phyloP scores from a whole-genome alignment of 2,888 invertebrate genomes.

The Lithophane semibrunnea region DNA sequence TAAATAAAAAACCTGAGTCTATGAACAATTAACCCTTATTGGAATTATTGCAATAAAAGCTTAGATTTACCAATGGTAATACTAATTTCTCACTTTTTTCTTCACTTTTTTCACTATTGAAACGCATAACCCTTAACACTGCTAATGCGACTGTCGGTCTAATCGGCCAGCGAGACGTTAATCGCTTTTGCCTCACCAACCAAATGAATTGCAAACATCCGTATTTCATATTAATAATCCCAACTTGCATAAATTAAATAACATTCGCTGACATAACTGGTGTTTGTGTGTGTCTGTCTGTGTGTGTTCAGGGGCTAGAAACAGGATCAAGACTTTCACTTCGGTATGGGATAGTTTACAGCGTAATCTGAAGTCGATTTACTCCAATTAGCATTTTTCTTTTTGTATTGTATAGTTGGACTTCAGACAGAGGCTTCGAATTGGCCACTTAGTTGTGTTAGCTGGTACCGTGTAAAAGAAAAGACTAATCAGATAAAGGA shows the following conservation, averaged over 20 bases:
- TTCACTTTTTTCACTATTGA: too few species aligned
- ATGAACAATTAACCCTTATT: too few species aligned
- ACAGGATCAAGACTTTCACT: conserved; percentile 48
- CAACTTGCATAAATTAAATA: conserved; percentile 56
- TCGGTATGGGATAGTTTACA: conserved; percentile 10
- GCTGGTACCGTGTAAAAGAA: background rate
- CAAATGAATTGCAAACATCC: conserved; percentile 50
- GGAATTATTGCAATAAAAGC: background rate
- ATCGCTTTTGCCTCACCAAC: conserved; percentile 44
- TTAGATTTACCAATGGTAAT: background rate
- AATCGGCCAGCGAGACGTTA: conserved; percentile 46
- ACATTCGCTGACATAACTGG: conserved; percentile 25
- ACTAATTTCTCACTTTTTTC: background rate
- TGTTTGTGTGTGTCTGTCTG: conserved; percentile 12
- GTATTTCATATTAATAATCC: conserved; percentile 60
- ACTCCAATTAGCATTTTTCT: background rate
- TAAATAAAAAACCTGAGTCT: too few species aligned
- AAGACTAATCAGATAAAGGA: background rate
- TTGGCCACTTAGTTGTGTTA: background rate
- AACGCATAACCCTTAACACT: conserved; percentile 42
- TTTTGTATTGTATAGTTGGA: background rate
- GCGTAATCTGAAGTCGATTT: background rate
- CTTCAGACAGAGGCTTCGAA: background rate
- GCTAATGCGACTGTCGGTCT: conserved; percentile 21
- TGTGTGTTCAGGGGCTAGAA: conserved; percentile 15